Percentiles rank a stretch among this genome's conserved stretches.
These are phyloP conservation scores for Mus musculus DNA, from an alignment of 2,113 vertebrate genomes.

Conservation along the genomic window DNA sequence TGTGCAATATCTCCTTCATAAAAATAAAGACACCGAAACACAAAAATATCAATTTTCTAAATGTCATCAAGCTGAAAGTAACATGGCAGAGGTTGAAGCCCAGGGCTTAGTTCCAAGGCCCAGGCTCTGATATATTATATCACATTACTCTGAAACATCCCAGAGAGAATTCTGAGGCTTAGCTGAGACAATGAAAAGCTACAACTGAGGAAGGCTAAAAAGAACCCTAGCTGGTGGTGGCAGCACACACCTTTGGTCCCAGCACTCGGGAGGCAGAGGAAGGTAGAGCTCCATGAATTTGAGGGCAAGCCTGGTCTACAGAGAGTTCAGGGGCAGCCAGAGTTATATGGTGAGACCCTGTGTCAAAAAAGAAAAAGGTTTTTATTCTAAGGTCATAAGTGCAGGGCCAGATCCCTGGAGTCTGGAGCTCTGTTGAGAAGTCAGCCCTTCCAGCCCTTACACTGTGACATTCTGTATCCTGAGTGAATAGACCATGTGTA, in stretches of 20 bases:
- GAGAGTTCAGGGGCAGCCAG: neutral
- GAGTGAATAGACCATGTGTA: neutral
- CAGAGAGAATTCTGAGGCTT: neutral
- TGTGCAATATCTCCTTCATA: neutral
- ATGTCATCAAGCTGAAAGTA: neutral
- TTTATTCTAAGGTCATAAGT: neutral
- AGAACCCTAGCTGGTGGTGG: neutral
- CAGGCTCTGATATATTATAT: neutral
- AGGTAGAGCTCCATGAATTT: neutral
- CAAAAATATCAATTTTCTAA: constrained; percentile 17
- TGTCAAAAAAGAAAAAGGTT: neutral
- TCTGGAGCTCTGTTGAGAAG: neutral
- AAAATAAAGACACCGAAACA: constrained; percentile 1
- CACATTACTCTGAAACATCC: neutral
- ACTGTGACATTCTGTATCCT: neutral
- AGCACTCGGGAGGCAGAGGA: neutral
- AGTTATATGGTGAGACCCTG: neutral
- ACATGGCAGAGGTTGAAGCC: neutral
- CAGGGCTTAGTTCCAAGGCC: neutral
- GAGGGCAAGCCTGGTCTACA: neutral
- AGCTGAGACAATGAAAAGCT: neutral
- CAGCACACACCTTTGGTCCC: neutral
- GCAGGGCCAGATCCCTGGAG: neutral
- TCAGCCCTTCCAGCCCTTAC: neutral
- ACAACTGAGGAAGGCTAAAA: neutral